Conservation (phyloP, 2,113 vertebrate species). For the Dipodomys merriami region DNA sequence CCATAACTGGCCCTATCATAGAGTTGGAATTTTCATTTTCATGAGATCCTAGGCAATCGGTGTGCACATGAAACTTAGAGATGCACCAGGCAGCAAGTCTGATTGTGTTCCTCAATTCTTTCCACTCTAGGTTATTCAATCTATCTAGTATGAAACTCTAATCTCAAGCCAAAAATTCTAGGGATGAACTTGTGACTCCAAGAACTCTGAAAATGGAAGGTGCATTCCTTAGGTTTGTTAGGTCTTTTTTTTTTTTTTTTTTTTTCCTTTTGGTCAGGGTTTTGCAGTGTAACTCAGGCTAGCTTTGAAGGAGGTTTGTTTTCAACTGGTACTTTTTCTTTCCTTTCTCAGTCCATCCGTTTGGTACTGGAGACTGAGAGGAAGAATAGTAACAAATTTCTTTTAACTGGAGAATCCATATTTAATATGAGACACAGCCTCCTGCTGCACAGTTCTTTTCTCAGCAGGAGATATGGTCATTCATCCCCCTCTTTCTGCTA, state of each 20-base stretch:
- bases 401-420: neutral
- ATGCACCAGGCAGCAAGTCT: neutral
- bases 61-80: neutral
- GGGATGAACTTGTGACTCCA: neutral
- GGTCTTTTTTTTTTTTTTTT: too few species aligned
- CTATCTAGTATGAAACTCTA: slow-evolving; percentile 25
- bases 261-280: neutral
- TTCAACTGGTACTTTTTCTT: neutral
- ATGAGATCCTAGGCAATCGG: slow-evolving; percentile 21
- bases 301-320: neutral
- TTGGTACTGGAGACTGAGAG: neutral
- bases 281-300: neutral
- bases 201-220: slow-evolving; percentile 25
- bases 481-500: too few species aligned
- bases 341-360: neutral
- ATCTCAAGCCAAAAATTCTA: slow-evolving; percentile 8
- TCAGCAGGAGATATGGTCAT: too few species aligned
- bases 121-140: neutral
- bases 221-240: neutral
- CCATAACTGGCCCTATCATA: slow-evolving; percentile 13
- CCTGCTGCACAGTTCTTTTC: neutral
- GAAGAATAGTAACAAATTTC: neutral
- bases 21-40: slow-evolving; percentile 23
- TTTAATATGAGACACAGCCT: neutral
- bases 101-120: neutral